phyloP scores from a whole-genome alignment of 2,888 invertebrate species.

The Piscicola geometra region DNA sequence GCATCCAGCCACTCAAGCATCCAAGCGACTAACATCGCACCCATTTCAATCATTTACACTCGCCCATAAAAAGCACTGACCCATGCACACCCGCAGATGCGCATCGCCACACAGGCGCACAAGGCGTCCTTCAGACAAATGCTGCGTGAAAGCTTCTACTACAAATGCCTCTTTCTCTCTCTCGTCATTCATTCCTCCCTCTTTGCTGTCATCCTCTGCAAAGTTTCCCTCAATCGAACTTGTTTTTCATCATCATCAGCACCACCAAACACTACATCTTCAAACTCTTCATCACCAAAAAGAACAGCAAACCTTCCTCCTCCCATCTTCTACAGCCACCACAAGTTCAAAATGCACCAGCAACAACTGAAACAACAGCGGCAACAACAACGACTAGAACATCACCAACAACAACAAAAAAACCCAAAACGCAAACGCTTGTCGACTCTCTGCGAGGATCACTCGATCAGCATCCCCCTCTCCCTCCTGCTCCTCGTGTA shows the following conservation, averaged over 20 bases:
- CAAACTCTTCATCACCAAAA: not conserved
- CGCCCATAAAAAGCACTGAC: not conserved
- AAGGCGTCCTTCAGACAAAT: not conserved
- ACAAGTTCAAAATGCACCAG: not conserved
- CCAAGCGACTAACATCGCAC: too few species aligned
- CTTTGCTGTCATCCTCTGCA: not conserved
- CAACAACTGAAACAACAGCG: not conserved
- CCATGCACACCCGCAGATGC: not conserved
- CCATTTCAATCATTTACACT: too few species aligned
- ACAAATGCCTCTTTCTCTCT: constrained; percentile 22
- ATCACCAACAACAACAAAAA: not conserved
- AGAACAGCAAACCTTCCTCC: not conserved
- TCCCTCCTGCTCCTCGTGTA: constrained; percentile 24
- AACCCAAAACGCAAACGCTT: not conserved
- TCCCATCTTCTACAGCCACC: not conserved
- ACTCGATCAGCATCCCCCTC: constrained; percentile 20
- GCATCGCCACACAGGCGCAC: not conserved
- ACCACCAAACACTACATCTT: not conserved
- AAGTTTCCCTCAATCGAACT: not conserved
- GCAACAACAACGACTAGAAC: not conserved
- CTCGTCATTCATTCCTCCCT: constrained; percentile 21
- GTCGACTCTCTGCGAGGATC: constrained; percentile 20
- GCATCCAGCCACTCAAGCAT: too few species aligned
- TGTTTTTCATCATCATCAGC: not conserved
- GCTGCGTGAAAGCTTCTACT: constrained; percentile 12